Evolutionary conservation across 2,888 invertebrate species (phyloP), one percentile per base, ranked within the genome.

Genomic region (Dryocosmus kuriphilus): DNA sequence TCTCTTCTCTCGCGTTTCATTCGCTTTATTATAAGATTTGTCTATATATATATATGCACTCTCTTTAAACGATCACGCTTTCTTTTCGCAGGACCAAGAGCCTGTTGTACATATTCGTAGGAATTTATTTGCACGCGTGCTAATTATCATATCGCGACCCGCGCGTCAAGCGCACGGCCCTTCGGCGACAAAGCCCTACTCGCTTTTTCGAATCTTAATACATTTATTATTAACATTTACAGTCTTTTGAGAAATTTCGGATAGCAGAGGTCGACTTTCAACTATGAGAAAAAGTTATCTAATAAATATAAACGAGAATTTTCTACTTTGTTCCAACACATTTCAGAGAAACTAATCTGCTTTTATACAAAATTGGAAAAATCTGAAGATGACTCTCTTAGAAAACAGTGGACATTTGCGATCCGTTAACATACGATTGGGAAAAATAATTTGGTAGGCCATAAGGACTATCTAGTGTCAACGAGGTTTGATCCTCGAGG

Each of bases 71-170:
- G 55, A 35, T 35, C 24, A 60, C 55, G 71, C 38, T 77, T 77
- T 76, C 76, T 79, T 75, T 79, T 57, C 27, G 61, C 41, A 51
- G 35, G 75, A 76, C 74, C 82, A 81, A 61, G 74, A 73, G 80
- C 80, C 84, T 81, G 84, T 89, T 89, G 89, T 89, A 89, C 89
- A 90, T 89, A 89, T 88, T 90, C 88, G 84, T 89, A 89, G 90
- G 89, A 89, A 90, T 90, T 89, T 90, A 91, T 91, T 90, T 91
- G 90, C 89, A 90, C 88, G 87, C 90, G 87, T 90, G 89, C 89
- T 89, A 89, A 89, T 83, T 86, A 86, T 79, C 65, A 38, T 63
- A 30, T 60, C 76, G 61, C 55, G 63, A 60, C 24, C 35, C 61
- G 65, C 62, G 76, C 76, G 51, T 76, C 63, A 19, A 19, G 51